Conservation (phyloP, 2,797 vertebrate genomes). For the Gephyroberyx darwinii region DNA sequence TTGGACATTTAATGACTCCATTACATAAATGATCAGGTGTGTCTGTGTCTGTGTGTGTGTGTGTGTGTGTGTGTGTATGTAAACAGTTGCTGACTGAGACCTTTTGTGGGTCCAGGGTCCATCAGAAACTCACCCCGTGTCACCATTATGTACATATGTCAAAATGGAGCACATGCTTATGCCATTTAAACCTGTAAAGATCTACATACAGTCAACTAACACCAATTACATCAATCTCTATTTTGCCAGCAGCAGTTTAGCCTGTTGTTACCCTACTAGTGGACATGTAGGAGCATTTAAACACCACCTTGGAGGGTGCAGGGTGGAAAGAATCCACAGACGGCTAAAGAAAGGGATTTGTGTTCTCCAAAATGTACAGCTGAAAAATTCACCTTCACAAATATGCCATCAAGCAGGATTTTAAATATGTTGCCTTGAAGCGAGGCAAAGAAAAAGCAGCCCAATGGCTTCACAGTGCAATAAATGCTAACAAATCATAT, state of each 20-base stretch:
- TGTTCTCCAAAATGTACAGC: not conserved
- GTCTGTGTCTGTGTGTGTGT: not conserved
- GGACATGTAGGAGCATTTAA: too few relatives aligned
- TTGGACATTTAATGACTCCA: not conserved
- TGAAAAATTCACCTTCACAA: too few relatives aligned
- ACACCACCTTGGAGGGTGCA: too few relatives aligned
- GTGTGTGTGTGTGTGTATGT: not conserved
- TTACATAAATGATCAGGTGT: constrained; percentile 6
- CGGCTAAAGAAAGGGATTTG: not conserved
- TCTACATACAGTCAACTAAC: too few relatives aligned
- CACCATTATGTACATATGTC: constrained; percentile 27
- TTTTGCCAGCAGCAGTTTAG: too few relatives aligned
- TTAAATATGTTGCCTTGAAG: not conserved
- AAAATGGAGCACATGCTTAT: too few relatives aligned
- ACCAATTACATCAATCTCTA: too few relatives aligned
- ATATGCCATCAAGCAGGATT: too few relatives aligned
- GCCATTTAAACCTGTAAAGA: too few relatives aligned
- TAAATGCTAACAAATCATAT: not conserved
- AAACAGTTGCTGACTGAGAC: constrained; percentile 1
- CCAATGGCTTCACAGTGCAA: not conserved
- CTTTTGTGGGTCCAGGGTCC: constrained; percentile 61
- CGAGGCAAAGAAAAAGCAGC: not conserved
- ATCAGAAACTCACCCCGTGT: constrained; percentile 23
- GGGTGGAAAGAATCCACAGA: not conserved
- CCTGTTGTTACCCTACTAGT: too few relatives aligned